Conservation (phyloP, 2,888 invertebrate species). For the Exocentrus adspersus region DNA sequence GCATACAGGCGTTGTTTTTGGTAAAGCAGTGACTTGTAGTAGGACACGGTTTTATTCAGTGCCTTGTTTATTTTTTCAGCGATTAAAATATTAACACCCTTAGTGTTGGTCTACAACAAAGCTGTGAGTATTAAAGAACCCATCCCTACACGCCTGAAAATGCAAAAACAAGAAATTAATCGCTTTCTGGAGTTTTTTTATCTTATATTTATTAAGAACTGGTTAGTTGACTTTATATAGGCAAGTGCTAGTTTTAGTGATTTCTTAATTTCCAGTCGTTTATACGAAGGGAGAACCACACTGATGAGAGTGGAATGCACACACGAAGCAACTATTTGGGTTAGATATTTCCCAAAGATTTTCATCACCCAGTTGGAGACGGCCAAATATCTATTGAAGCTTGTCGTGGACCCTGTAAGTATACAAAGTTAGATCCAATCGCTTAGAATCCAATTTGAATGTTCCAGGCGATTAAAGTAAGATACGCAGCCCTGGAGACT, state of each 20-base stretch:
- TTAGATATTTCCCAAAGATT: conserved; percentile 32
- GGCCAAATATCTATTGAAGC: conserved; percentile 21
- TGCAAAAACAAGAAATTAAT: conserved; percentile 20
- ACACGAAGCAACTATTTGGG: conserved; percentile 29
- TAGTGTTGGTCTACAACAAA: conserved; percentile 22
- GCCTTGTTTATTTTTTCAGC: conserved; percentile 12
- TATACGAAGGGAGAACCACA: conserved; percentile 20
- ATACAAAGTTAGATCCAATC: neutral
- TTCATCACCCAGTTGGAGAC: conserved; percentile 28
- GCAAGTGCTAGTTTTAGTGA: no score
- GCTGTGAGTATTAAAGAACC: conserved; percentile 7
- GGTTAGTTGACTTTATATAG: conserved; percentile 29
- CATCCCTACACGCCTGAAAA: neutral
- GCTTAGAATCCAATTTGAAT: no score
- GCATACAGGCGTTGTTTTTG: conserved; percentile 34
- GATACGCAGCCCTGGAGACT: conserved; percentile 26
- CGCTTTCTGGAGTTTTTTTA: conserved; percentile 24
- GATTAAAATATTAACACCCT: conserved; percentile 27
- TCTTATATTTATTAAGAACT: conserved; percentile 30
- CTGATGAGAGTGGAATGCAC: conserved; percentile 33
- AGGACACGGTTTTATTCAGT: neutral
- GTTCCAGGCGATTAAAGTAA: conserved; percentile 31
- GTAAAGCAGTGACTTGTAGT: conserved; percentile 3
- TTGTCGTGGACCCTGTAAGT: conserved; percentile 30
- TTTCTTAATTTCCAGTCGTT: conserved; percentile 26